A percentile compares a stretch with the other conserved stretches of the same genome.
Conservation (phyloP, 1,140 invertebrate species). For the Bursaphelenchus mucronatus region DNA sequence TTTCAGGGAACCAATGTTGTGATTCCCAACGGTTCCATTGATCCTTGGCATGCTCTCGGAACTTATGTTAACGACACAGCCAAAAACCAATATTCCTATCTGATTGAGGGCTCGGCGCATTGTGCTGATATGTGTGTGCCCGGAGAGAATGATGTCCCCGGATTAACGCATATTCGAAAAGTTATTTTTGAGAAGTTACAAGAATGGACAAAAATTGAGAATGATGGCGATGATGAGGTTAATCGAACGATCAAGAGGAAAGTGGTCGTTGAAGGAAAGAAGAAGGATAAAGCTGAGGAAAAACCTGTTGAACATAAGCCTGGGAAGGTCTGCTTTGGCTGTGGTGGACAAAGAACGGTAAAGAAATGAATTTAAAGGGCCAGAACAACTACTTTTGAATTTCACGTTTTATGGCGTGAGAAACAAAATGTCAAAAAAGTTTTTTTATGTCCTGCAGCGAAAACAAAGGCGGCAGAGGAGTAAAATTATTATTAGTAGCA, state of each 20-base stretch:
- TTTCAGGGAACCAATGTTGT: conserved; percentile 73
- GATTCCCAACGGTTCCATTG: conserved; percentile 82
- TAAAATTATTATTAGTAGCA: too few relatives aligned
- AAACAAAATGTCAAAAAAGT: too few relatives aligned
- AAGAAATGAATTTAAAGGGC: too few relatives aligned
- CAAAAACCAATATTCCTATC: conserved; percentile 5
- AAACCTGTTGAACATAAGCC: too few relatives aligned
- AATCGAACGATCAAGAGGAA: neutral
- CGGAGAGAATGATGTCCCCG: conserved; percentile 14
- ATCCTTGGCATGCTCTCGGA: conserved; percentile 70
- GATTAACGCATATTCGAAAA: conserved; percentile 16
- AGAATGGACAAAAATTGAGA: conserved; percentile 4
- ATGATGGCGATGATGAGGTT: neutral
- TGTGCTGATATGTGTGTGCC: conserved; percentile 21
- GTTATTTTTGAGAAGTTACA: conserved; percentile 21
- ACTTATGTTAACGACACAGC: neutral
- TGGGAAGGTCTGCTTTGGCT: too few relatives aligned
- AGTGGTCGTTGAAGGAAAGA: too few relatives aligned
- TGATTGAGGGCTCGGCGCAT: conserved; percentile 34
- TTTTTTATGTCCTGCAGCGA: too few relatives aligned
- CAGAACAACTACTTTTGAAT: too few relatives aligned
- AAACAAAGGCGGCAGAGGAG: too few relatives aligned
- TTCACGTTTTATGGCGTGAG: too few relatives aligned
- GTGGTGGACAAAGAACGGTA: too few relatives aligned
- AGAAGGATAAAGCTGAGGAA: too few relatives aligned